Evolutionary conservation across 2,113 vertebrate species (phyloP), one percentile per base, ranked within the genome.

Genomic region (Typhlomys cinereus): DNA sequence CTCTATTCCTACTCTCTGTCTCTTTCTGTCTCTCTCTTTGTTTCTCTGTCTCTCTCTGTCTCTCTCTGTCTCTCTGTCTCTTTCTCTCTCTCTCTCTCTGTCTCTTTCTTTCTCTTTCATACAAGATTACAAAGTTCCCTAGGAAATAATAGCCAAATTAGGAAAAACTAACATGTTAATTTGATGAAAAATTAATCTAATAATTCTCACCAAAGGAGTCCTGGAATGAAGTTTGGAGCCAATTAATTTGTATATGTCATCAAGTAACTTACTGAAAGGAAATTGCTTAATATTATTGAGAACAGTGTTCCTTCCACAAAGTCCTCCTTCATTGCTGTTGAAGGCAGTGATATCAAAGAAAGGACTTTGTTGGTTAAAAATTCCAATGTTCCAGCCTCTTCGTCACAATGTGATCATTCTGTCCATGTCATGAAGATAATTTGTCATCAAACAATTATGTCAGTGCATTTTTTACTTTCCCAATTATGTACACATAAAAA

Each of bases 361-460:
- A 79, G 10, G 34, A 66, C 82, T 94, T 94, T 83, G 92, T 90
- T 92, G 44, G 20, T 82, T 41, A 79, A 81, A n/a, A 88, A 85
- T 59, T 46, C 36, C 90, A 90, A 85, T 85, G 31, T 39, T 83
- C 92, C 64, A 54, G 74, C 44, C 52, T 46, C 34, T 96, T 78
- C 71, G 64, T 85, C 69, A 92, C 41, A 86, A 4, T 80, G 23
- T 85, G 78, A 54, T 75, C 70, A 79, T 41, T 88, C 41, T 90
- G 76, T 12, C 86, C 31, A 67, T 46, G 61, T 27, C n/a, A 62
- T 69, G 44, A 54, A 71, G 21, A 86, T 78, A 88, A 21, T 64
- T 69, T 75, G 81, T 91, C 79, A 79, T 2, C 75, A 4, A 39
- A 34, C 20, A 93, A 92, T 70, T 74, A 59, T 34, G 66, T 57